These are phyloP conservation scores for Drosophila robusta DNA, from an alignment of 2,888 invertebrate genomes.

Conservation along the genomic window DNA sequence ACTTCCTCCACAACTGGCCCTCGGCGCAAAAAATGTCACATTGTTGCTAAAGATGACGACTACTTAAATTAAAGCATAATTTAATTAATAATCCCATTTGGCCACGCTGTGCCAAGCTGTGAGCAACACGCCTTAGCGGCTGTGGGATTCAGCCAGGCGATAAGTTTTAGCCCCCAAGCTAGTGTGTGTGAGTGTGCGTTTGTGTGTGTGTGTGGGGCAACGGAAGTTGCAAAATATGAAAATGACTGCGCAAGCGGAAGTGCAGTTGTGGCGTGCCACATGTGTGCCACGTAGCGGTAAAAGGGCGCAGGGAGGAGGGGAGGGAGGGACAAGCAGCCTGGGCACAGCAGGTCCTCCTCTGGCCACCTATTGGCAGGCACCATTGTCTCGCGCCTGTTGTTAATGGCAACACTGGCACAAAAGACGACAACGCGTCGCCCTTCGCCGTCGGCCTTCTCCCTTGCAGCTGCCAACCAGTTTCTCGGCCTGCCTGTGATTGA, in stretches of 20 bases:
- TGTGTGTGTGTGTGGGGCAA: slow-evolving; percentile 35
- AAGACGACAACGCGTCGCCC: slow-evolving; percentile 40
- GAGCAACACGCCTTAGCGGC: slow-evolving; percentile 44
- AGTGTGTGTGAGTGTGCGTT: slow-evolving; percentile 1
- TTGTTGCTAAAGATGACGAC: slow-evolving; percentile 66
- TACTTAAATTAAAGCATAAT: slow-evolving; percentile 82
- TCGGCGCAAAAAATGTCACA: slow-evolving; percentile 55
- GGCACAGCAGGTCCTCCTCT: slow-evolving; percentile 26
- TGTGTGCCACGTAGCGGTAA: slow-evolving; percentile 58
- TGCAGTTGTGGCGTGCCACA: slow-evolving; percentile 82
- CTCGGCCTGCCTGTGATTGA: slow-evolving; percentile 49
- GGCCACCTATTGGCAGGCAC: slow-evolving; percentile 35
- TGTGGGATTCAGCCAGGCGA: slow-evolving; percentile 52
- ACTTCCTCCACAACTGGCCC: slow-evolving; percentile 5
- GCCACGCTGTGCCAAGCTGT: slow-evolving; percentile 62
- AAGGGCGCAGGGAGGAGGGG: background rate
- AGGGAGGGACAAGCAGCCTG: slow-evolving; percentile 1
- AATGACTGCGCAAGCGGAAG: slow-evolving; percentile 82
- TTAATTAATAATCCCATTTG: slow-evolving; percentile 84
- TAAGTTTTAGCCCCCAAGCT: slow-evolving; percentile 24
- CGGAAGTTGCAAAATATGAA: slow-evolving; percentile 82
- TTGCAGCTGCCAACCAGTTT: background rate
- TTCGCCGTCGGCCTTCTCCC: background rate
- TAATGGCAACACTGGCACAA: slow-evolving; percentile 59
- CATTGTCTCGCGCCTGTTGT: slow-evolving; percentile 70